phyloP scores from a whole-genome alignment of 2,797 vertebrate species.

The Eleutherodactylus coqui region DNA sequence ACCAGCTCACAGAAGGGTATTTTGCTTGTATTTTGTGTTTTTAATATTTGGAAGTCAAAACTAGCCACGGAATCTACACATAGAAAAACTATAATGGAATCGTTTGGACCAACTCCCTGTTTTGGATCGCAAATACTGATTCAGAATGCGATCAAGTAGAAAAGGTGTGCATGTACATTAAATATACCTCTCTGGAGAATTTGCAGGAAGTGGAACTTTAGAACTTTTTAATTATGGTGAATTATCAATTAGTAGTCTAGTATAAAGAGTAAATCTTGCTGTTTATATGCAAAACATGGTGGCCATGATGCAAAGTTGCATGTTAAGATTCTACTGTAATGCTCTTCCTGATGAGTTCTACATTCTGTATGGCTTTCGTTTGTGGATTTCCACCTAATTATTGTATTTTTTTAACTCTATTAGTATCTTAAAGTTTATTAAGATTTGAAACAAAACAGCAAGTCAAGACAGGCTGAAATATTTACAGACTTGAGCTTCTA shows the following conservation, averaged over 20 bases:
- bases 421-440: constrained; percentile 63
- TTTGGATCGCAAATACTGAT: too few relatives aligned
- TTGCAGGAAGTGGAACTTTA: neutral
- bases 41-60: too few relatives aligned
- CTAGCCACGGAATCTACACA: too few relatives aligned
- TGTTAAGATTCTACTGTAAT: neutral
- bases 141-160: too few relatives aligned
- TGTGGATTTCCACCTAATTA: constrained; percentile 7
- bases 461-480: constrained; percentile 69
- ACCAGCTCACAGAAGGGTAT: too few relatives aligned
- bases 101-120: too few relatives aligned
- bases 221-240: neutral
- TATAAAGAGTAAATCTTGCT: neutral
- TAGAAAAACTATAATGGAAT: too few relatives aligned
- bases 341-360: neutral
- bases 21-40: too few relatives aligned
- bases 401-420: constrained; percentile 25
- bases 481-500: constrained; percentile 73
- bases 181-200: neutral
- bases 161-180: too few relatives aligned
- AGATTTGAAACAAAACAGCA: constrained; percentile 68
- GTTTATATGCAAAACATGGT: neutral
- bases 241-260: neutral
- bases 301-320: neutral
- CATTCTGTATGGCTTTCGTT: neutral